Base-by-base conservation (phyloP, 2,113 vertebrate species). In the Aegotheles bennettii region DNA sequence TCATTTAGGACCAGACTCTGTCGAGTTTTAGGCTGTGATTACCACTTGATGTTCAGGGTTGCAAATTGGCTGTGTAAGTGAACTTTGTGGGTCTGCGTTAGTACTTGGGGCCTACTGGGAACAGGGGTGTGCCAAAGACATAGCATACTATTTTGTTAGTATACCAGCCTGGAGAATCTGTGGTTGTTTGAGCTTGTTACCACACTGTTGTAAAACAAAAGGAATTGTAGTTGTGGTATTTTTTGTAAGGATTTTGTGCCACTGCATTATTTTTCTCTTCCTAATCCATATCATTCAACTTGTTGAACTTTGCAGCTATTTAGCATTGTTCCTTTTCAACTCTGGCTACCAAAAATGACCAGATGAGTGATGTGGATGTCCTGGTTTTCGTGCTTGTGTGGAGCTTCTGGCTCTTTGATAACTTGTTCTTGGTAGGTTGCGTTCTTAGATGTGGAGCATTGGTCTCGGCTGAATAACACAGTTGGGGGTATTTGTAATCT, bases 141-240 rank as follows among this genome's bases (percentile, higher is more conserved):
- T 13, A 29, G n/a, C 23, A 40, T 71, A 25, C 19, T 48, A 57
- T 28, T 83, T 82, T 45, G 75, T 43, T 6, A 35, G 31, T 59
- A 31, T 61, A 33, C 38, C 40, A 70, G 31, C 43, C 38, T 89
- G 69, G 23, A 82, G 71, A 48, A 84, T 77, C 47, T 94, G 53
- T 94, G 60, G 38, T 86, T 76, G 40, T 93, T 64, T 75, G 51
- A 60, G 36, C 53, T 89, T 87, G 43, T 87, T 96, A 60, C 84
- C 61, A 78, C 38, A 17, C 47, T 87, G 26, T 75, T 93, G 47
- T 91, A 76, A 84, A 93, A 82, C 84, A 79, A 96, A 84, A 68
- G 87, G 43, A 80, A 91, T 93, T 94, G 85, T 84, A 92, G 16
- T 76, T 91, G 54, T 51, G 33, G 56, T 59, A 26, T 89, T 95